Evolutionary conservation across 2,888 invertebrate genomes (phyloP).

Genomic region (Clostera curtula): DNA sequence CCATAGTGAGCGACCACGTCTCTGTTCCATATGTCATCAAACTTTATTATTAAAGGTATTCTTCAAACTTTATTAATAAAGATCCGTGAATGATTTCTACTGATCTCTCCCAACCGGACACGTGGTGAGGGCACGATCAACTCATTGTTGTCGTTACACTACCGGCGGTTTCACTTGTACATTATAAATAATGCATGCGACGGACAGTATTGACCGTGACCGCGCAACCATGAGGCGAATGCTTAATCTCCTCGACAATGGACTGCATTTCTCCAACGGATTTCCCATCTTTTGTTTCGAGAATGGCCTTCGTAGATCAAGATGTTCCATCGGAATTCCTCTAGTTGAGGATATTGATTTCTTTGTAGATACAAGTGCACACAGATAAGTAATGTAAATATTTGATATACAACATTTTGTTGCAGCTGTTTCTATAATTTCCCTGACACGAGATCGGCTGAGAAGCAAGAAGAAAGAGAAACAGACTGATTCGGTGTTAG

Average conservation of each 20-base stretch:
- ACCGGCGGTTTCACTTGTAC: conserved; percentile 57
- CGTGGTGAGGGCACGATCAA: conserved; percentile 24
- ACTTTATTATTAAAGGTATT: no score
- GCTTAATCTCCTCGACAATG: conserved; percentile 39
- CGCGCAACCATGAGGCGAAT: conserved; percentile 36
- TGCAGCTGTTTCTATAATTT: conserved; percentile 16
- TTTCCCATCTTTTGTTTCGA: conserved; percentile 31
- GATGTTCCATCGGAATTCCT: no score
- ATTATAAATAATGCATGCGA: conserved; percentile 58
- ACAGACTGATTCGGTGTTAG: conserved; percentile 21
- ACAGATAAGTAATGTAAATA: no score
- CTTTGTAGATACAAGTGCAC: no score
- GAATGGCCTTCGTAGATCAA: conserved; percentile 2
- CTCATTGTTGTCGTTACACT: conserved; percentile 22
- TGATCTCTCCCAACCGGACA: conserved; percentile 9
- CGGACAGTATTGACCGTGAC: conserved; percentile 46
- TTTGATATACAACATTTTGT: conserved; percentile 4
- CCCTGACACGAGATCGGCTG: conserved; percentile 3
- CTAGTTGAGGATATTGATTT: no score
- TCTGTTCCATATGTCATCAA: no score
- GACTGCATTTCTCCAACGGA: conserved; percentile 43
- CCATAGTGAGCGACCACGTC: no score
- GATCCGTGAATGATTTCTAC: neutral
- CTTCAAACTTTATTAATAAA: no score
- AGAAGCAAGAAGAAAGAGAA: conserved; percentile 11